Conservation (phyloP, 2,113 vertebrate genomes). For the Acanthochromis polyacanthus region DNA sequence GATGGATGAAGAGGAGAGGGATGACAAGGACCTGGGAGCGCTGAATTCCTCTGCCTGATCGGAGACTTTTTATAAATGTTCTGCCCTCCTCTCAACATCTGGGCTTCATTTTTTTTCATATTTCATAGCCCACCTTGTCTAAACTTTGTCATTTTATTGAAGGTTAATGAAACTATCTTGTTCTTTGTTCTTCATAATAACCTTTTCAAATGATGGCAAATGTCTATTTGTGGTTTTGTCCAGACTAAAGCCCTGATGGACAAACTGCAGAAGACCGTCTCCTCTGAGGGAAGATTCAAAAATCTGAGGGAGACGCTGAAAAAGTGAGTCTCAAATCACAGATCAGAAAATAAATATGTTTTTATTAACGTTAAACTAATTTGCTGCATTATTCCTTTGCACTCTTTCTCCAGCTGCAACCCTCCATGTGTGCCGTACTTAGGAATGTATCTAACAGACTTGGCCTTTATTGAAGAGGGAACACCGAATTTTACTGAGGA, state of each 20-base stretch:
- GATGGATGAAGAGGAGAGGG: constrained; percentile 88
- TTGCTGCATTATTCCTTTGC: not conserved
- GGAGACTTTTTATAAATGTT: constrained; percentile 12
- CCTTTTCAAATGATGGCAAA: constrained; percentile 2
- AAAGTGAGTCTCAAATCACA: constrained; percentile 86
- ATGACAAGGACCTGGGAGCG: constrained; percentile 75
- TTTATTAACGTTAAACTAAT: not conserved
- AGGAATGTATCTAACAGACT: constrained; percentile 98
- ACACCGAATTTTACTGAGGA: constrained; percentile 98
- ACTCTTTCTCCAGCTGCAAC: constrained; percentile 88
- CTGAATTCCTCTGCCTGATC: constrained; percentile 78
- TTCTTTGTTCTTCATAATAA: not conserved
- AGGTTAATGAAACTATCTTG: not conserved
- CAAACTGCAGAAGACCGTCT: constrained; percentile 98
- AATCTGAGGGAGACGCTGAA: constrained; percentile 99
- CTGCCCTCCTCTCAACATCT: constrained; percentile 27
- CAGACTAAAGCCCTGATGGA: constrained; percentile 98
- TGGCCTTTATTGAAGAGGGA: constrained; percentile 98
- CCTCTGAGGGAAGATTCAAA: constrained; percentile 98
- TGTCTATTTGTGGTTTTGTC: constrained; percentile 61
- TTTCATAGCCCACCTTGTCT: constrained; percentile 27
- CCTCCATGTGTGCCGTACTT: constrained; percentile 97
- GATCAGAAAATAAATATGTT: not conserved
- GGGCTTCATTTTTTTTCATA: constrained; percentile 32
- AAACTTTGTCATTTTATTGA: constrained; percentile 28